Base-by-base conservation (phyloP, 2,888 invertebrate genomes). In the Lycia hirtaria region DNA sequence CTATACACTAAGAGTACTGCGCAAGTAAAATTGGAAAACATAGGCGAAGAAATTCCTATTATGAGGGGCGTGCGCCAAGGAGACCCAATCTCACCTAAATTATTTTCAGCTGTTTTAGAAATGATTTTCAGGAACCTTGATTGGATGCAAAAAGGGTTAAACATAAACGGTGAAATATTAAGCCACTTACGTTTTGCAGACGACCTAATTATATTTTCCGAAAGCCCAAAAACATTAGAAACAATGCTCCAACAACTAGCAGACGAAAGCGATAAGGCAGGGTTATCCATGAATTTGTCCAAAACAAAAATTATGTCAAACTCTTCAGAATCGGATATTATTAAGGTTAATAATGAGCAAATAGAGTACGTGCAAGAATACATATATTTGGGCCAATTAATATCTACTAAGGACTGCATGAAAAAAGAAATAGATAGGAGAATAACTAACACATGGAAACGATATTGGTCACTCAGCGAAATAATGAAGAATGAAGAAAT, bases 311-410 rank as follows among this genome's bases (percentile, higher is more conserved):
- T 48, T 14, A 61, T 60, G 51, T 32, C 55, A 24, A 60, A 55
- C 14, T 32, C 12, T 26, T 22, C 22, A 3, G 17, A 41, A 32
- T n/a, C 9, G 24, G 20, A 32, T 6, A 2, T 6, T 19, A 40
- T 28, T 20, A 14, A 40, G 4, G 28, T 49, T 26, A 49, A 49
- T 19, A n/a, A 22, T 17, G 52, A 60, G 33, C 37, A 60, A 58
- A 40, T 60, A 48, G 58, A 65, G 55, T 56, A 58, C 45, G 62
- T 65, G 15, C 10, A 51, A 12, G 58, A 60, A 56, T 65, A 60
- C 22, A 51, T 58, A 20, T 56, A 62, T 17, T 44, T 64, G 20
- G 61, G 56, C 20, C 56, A 64, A 30, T 43, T 59, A 4, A 60
- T 58, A 17, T 48, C 60, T 52, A 41, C 50, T 0, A 44, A 60